phyloP scores from a whole-genome alignment of 2,797 vertebrate genomes.

The Heterohyrax brucei region DNA sequence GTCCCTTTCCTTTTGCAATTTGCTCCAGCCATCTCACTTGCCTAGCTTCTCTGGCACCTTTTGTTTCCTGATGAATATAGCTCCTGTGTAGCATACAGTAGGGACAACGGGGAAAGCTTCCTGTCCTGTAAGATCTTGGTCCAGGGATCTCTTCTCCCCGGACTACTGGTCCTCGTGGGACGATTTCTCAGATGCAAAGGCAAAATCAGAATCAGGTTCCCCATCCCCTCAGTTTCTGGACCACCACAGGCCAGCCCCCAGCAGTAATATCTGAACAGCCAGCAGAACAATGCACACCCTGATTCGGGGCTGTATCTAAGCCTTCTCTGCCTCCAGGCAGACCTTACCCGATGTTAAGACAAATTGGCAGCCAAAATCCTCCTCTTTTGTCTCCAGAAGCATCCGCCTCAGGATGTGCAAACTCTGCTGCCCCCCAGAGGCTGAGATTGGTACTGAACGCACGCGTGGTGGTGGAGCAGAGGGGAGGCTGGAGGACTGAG shows the following conservation, averaged over 20 bases:
- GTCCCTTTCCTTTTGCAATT: not conserved
- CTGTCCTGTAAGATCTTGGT: not conserved
- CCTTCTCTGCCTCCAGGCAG: constrained; percentile 74
- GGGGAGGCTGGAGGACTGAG: not conserved
- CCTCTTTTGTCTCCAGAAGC: constrained; percentile 86
- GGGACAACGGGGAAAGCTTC: not conserved
- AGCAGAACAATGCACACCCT: constrained; percentile 28
- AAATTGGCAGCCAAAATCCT: constrained; percentile 79
- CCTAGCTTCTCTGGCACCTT: constrained; percentile 61
- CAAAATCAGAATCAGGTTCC: not conserved
- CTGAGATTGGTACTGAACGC: not conserved
- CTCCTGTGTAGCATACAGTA: not conserved
- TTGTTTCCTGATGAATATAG: constrained; percentile 10
- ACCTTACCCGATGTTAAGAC: constrained; percentile 79
- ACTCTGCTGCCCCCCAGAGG: constrained; percentile 86
- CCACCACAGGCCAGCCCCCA: not conserved
- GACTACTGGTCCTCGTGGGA: not conserved
- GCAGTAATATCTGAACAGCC: not conserved
- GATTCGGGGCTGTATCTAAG: constrained; percentile 3
- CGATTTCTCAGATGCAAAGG: not conserved
- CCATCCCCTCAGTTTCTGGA: not conserved
- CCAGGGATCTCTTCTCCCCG: not conserved
- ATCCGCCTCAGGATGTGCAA: constrained; percentile 55
- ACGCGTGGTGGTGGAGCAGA: not conserved
- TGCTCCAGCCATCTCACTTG: constrained; percentile 36